A percentile compares a stretch with the other conserved stretches of the same genome.
Evolutionary conservation across 2,113 vertebrate species (phyloP).

Genomic region (Erythrocercus mccallii): DNA sequence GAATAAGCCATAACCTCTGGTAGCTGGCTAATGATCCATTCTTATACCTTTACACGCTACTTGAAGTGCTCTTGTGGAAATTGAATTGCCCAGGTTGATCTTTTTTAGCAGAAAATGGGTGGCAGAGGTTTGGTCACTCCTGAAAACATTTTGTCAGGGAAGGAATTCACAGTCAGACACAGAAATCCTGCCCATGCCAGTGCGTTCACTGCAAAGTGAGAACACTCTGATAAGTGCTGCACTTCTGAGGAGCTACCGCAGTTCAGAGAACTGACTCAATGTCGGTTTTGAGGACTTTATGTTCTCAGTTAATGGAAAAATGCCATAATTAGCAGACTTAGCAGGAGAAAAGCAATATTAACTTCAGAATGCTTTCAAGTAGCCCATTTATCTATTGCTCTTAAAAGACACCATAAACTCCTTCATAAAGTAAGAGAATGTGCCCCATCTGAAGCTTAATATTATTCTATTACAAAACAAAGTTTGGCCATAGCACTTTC

Average conservation of each 20-base stretch:
- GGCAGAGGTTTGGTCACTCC: background rate
- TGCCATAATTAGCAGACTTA: background rate
- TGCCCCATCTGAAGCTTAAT: background rate
- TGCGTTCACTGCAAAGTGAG: background rate
- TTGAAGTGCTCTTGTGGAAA: background rate
- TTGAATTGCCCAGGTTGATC: background rate
- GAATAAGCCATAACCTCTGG: rapidly evolving
- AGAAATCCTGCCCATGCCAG: background rate
- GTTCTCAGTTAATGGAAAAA: background rate
- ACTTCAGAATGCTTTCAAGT: background rate
- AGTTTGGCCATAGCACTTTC: background rate
- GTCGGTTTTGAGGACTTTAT: background rate
- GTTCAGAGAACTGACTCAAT: background rate
- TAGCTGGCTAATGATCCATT: background rate
- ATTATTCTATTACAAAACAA: background rate
- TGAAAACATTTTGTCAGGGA: background rate
- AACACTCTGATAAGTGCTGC: background rate
- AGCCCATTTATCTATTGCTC: background rate
- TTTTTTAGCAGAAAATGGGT: background rate
- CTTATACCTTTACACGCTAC: background rate
- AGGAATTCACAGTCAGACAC: background rate
- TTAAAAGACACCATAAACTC: background rate
- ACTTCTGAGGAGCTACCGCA: background rate
- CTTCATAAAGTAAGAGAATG: background rate
- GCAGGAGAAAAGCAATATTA: background rate